These are phyloP conservation scores for Luehdorfia chinensis DNA, from an alignment of 1,140 invertebrate species.

Conservation along the genomic window DNA sequence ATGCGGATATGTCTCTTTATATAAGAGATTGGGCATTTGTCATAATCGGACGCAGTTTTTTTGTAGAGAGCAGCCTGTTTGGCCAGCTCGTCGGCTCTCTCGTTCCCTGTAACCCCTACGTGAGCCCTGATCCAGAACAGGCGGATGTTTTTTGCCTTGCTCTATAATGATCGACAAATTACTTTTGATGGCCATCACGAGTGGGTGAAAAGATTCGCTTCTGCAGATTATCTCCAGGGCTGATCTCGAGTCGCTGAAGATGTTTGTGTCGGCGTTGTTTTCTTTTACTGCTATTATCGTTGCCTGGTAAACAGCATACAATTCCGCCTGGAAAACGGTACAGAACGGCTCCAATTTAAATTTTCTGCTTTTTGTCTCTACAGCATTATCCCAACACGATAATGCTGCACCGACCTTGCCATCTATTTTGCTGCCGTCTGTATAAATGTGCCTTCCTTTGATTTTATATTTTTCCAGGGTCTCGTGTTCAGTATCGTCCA, in stretches of 20 bases:
- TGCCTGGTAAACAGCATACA: neutral
- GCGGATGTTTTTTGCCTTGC: neutral
- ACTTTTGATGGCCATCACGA: no score
- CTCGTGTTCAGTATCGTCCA: neutral
- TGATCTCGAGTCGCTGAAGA: neutral
- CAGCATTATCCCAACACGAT: neutral
- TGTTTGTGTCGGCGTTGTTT: neutral
- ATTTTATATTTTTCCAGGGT: no score
- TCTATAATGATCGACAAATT: no score
- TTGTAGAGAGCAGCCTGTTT: no score
- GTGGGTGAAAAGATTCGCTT: no score
- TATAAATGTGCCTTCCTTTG: conserved; percentile 11
- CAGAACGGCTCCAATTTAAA: neutral
- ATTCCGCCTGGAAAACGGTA: conserved; percentile 5
- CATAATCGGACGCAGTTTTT: no score
- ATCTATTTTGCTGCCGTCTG: conserved; percentile 20
- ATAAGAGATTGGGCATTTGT: no score
- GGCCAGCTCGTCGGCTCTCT: no score
- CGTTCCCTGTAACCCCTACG: no score
- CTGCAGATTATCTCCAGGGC: neutral
- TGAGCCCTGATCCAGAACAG: neutral
- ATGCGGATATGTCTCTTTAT: no score
- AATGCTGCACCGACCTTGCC: conserved; percentile 13
- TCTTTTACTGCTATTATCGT: neutral
- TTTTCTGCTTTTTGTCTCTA: neutral